Percentiles rank a stretch among this genome's conserved stretches.
Evolutionary conservation across 2,113 vertebrate species (phyloP).

Genomic region (Pelusios castaneus): DNA sequence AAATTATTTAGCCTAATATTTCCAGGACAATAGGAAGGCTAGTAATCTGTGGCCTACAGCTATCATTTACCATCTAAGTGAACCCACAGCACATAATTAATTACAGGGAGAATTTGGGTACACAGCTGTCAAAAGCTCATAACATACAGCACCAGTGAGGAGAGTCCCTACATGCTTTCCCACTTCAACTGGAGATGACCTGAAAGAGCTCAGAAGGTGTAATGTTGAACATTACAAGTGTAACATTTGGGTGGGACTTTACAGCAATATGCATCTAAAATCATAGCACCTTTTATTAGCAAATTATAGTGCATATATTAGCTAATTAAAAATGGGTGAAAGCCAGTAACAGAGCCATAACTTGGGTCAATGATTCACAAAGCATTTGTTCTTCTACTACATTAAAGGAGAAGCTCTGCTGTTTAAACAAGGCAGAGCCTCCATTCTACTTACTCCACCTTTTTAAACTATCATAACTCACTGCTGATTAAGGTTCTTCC

Average conservation of each 20-base stretch:
- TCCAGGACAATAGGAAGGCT: constrained; percentile 54
- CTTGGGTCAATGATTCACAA: constrained; percentile 52
- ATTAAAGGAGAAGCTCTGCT: constrained; percentile 7
- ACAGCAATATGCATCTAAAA: constrained; percentile 36
- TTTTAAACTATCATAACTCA: constrained; percentile 20
- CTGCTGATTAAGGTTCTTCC: not conserved
- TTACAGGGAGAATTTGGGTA: constrained; percentile 66
- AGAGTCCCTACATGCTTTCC: constrained; percentile 25
- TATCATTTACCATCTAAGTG: constrained; percentile 60
- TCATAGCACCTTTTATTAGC: constrained; percentile 58
- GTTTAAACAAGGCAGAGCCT: constrained; percentile 27
- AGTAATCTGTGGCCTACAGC: constrained; percentile 47
- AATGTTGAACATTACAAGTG: not conserved
- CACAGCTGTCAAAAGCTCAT: constrained; percentile 36
- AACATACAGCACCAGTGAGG: constrained; percentile 14
- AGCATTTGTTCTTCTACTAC: constrained; percentile 20
- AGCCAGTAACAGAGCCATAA: constrained; percentile 53
- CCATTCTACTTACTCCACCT: not conserved
- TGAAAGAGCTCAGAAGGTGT: constrained; percentile 53
- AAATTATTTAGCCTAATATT: constrained; percentile 69
- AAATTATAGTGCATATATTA: constrained; percentile 44
- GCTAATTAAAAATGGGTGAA: constrained; percentile 64
- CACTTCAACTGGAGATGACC: constrained; percentile 62
- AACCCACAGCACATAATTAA: constrained; percentile 52
- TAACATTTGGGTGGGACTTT: constrained; percentile 42